phyloP scores from a whole-genome alignment of 2,113 vertebrate species.

The Leucosticte australis region DNA sequence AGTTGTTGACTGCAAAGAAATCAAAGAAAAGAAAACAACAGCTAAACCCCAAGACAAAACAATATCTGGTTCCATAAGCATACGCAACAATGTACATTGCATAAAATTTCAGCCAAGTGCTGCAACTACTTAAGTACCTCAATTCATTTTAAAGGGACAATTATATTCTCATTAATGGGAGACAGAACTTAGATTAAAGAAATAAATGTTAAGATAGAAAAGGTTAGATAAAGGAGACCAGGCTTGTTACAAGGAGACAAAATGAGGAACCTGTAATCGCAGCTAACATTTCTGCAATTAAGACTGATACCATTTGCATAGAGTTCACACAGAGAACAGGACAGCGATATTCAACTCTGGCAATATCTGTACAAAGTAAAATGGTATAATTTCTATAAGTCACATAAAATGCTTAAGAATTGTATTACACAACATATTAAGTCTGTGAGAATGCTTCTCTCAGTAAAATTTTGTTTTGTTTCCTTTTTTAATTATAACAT shows the following conservation, averaged over 20 bases:
- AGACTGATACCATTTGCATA: neutral
- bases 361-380: neutral
- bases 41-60: neutral
- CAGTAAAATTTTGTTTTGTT: neutral
- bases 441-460: neutral
- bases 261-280: neutral
- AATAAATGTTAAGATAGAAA: neutral
- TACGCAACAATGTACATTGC: neutral
- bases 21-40: neutral
- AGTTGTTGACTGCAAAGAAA: neutral
- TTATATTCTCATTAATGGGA: neutral
- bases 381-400: neutral
- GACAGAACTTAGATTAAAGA: neutral
- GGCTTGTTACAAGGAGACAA: neutral
- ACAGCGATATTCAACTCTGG: neutral
- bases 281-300: neutral
- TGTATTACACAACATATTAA: neutral
- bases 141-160: neutral
- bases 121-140: neutral
- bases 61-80: neutral
- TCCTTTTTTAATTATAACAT: neutral
- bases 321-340: neutral
- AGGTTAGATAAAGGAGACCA: neutral
- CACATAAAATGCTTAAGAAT: neutral
- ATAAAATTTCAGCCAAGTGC: neutral